These are phyloP conservation scores for Notarius lentiginosus DNA, from an alignment of 2,113 vertebrate species.

Conservation along the genomic window DNA sequence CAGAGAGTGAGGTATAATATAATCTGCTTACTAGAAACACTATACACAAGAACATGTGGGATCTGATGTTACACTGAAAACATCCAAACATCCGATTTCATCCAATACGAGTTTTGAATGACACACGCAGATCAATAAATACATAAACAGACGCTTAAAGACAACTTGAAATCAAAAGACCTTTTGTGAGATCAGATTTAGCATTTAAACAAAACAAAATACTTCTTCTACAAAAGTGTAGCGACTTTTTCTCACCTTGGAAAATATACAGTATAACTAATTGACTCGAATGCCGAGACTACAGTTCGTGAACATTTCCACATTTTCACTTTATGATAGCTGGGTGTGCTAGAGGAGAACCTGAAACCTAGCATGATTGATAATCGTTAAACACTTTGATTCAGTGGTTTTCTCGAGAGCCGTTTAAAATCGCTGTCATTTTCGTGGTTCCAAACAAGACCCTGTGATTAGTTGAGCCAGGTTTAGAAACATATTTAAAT, in stretches of 20 bases:
- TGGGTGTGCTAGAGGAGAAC: neutral
- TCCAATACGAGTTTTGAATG: neutral
- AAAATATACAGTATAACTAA: neutral
- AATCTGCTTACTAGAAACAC: neutral
- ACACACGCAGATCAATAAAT: neutral
- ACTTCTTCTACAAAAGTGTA: neutral
- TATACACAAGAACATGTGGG: neutral
- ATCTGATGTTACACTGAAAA: neutral
- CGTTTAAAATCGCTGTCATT: neutral
- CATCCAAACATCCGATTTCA: neutral
- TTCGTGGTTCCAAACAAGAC: neutral
- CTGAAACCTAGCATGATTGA: neutral
- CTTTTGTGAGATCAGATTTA: neutral
- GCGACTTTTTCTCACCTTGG: neutral
- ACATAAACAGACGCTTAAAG: neutral
- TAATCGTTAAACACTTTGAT: neutral
- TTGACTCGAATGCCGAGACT: neutral
- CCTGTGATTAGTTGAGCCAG: neutral
- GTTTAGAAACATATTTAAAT: neutral
- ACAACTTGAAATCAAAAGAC: neutral
- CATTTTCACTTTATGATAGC: neutral
- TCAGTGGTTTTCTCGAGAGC: neutral
- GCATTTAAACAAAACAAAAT: neutral
- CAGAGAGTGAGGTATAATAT: neutral
- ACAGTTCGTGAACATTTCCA: neutral